phyloP scores from a whole-genome alignment of 2,797 vertebrate species.

The Sarcophilus harrisii region DNA sequence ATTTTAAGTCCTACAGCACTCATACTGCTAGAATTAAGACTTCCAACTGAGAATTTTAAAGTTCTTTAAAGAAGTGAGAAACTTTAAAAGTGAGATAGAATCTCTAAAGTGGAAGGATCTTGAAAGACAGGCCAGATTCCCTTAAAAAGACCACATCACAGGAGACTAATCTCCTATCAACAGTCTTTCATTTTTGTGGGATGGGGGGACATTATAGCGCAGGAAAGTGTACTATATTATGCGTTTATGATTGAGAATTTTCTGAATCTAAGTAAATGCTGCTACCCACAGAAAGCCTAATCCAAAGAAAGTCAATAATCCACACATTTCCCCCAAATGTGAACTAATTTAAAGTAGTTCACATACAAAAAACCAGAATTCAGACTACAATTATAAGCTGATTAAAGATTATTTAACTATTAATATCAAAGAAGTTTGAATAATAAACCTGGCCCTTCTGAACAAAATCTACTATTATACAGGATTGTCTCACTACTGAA shows the following conservation, averaged over 20 bases:
- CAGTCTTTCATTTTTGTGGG: neutral
- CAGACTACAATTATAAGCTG: accelerated
- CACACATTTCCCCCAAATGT: neutral
- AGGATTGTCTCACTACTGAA: neutral
- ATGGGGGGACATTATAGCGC: neutral
- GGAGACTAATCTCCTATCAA: neutral
- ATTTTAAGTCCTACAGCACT: neutral
- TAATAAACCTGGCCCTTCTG: neutral
- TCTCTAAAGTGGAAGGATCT: neutral
- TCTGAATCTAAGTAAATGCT: neutral
- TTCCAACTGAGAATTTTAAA: too few relatives aligned
- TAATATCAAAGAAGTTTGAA: accelerated
- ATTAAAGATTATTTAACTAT: accelerated
- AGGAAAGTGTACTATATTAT: too few relatives aligned
- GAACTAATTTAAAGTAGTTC: neutral
- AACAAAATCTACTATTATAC: accelerated
- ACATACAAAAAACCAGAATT: accelerated
- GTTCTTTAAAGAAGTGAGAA: neutral
- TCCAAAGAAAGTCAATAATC: neutral
- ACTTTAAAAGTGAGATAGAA: neutral
- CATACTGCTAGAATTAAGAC: neutral
- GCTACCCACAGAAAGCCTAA: neutral
- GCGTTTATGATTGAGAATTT: neutral
- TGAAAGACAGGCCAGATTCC: neutral
- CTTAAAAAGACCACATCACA: neutral